phyloP scores from a whole-genome alignment of 2,113 vertebrate genomes.

The Promerops cafer region DNA sequence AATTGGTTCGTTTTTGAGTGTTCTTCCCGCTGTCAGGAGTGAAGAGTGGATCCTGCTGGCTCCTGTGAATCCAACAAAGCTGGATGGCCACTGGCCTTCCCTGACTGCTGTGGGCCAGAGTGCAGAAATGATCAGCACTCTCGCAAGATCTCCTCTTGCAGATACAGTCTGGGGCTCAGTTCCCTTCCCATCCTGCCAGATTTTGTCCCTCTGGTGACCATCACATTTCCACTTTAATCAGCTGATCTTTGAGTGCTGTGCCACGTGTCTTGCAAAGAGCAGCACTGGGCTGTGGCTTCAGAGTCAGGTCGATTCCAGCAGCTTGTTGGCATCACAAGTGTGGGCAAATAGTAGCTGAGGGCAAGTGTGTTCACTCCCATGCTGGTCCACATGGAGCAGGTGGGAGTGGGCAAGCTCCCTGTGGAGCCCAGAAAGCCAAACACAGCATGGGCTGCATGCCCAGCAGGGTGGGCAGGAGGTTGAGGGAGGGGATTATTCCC shows the following conservation, averaged over 20 bases:
- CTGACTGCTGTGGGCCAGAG: background rate
- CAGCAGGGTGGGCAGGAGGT: background rate
- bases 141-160: background rate
- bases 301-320: background rate
- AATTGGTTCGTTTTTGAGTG: background rate
- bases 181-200: background rate
- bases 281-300: background rate
- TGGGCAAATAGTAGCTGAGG: background rate
- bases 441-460: background rate
- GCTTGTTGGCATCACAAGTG: background rate
- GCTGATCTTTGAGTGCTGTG: background rate
- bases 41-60: background rate
- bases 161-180: background rate
- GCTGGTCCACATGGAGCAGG: accelerated
- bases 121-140: background rate
- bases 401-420: background rate
- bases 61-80: background rate
- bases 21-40: background rate
- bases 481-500: background rate
- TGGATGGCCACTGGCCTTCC: background rate
- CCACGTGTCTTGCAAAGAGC: background rate
- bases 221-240: background rate
- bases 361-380: accelerated
- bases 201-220: background rate
- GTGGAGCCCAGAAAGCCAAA: background rate